Conservation (phyloP, 2,797 vertebrate genomes). For the Thamnophis elegans region DNA sequence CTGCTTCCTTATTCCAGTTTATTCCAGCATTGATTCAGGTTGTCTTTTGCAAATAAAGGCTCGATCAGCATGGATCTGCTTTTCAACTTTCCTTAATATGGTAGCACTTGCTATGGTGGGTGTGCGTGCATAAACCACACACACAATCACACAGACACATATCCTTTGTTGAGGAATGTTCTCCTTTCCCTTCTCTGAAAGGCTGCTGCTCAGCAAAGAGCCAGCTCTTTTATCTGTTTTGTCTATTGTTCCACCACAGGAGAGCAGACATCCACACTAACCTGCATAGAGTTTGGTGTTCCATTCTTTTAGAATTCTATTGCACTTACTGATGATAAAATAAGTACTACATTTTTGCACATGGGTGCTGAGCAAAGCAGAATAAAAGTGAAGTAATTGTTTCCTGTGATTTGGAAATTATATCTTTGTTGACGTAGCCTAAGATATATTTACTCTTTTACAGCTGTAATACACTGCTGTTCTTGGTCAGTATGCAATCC, state of each 20-base stretch:
- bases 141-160: neutral
- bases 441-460: neutral
- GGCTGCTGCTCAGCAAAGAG: constrained; percentile 38
- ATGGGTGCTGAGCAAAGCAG: neutral
- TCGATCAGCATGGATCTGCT: neutral
- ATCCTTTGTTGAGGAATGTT: constrained; percentile 9
- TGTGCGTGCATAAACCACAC: neutral
- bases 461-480: neutral
- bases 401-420: neutral
- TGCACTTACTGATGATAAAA: constrained; percentile 9
- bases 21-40: neutral
- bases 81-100: constrained; percentile 15
- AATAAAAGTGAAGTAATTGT: neutral
- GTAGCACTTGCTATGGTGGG: constrained; percentile 13
- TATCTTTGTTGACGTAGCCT: neutral
- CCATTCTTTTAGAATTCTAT: constrained; percentile 14
- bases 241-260: neutral
- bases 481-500: neutral
- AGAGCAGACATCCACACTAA: constrained; percentile 20
- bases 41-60: constrained; percentile 24
- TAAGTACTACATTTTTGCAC: constrained; percentile 2
- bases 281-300: constrained; percentile 17
- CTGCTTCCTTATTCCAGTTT: neutral
- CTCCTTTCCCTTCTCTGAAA: constrained; percentile 30
- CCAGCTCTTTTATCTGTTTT: neutral